These are phyloP conservation scores for Ctena decussata DNA, from an alignment of 2,888 invertebrate genomes.

Conservation along the genomic window DNA sequence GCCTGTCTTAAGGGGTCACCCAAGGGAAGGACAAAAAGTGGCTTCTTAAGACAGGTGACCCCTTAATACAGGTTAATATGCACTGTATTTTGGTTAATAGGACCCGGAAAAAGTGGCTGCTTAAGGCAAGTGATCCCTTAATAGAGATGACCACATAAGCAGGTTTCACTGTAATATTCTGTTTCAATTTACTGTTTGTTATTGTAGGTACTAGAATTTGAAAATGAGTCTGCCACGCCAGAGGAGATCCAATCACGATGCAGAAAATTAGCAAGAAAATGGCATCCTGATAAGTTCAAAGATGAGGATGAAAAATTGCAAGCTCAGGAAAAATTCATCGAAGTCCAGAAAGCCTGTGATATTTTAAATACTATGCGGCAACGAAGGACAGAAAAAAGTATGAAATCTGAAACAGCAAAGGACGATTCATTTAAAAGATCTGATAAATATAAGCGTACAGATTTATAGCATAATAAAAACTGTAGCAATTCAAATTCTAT, in stretches of 20 bases:
- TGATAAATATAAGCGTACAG: background rate
- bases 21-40: too few species aligned
- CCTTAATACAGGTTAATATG: too few species aligned
- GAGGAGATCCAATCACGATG: conserved; percentile 94
- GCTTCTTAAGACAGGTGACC: too few species aligned
- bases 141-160: too few species aligned
- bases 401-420: conserved; percentile 44
- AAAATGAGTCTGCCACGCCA: conserved; percentile 92
- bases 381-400: conserved; percentile 60
- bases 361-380: conserved; percentile 88
- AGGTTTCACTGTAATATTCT: too few species aligned
- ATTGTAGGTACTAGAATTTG: conserved; percentile 91
- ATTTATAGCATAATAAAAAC: background rate
- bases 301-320: conserved; percentile 90
- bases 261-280: conserved; percentile 93
- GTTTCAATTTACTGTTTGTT: too few species aligned
- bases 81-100: too few species aligned
- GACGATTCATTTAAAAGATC: background rate
- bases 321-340: conserved; percentile 96
- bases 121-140: too few species aligned
- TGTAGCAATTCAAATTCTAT: too few species aligned
- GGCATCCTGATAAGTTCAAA: conserved; percentile 97
- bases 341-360: conserved; percentile 97
- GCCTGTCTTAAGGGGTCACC: too few species aligned
- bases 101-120: too few species aligned